These are phyloP conservation scores for Scortum barcoo DNA, from an alignment of 2,113 vertebrate species.

Conservation along the genomic window DNA sequence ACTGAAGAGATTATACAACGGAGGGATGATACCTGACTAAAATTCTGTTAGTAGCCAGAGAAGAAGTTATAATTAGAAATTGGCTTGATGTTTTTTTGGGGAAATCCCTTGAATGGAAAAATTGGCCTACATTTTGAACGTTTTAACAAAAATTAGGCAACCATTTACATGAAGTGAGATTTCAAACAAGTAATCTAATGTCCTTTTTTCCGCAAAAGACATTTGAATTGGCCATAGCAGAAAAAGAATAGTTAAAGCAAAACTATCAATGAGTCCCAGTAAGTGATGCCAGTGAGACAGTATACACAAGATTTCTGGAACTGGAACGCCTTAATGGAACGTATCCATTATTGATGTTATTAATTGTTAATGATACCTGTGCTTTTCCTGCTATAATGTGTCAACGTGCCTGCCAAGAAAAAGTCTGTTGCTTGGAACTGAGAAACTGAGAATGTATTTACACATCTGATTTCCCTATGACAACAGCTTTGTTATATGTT, in stretches of 20 bases:
- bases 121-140: neutral
- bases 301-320: constrained; percentile 5
- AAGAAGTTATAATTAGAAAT: neutral
- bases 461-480: neutral
- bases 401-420: neutral
- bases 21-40: neutral
- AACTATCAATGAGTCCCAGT: neutral
- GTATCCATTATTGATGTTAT: constrained; percentile 11
- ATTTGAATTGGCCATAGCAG: neutral
- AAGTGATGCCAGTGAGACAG: neutral
- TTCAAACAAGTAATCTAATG: neutral
- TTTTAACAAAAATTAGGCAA: neutral
- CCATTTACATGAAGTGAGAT: neutral
- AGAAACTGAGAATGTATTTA: constrained; percentile 21
- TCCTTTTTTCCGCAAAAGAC: neutral
- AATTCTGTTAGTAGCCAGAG: neutral
- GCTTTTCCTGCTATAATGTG: neutral
- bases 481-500: neutral
- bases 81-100: neutral
- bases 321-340: constrained; percentile 13
- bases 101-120: constrained; percentile 19
- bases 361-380: constrained; percentile 40
- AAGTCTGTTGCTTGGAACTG: neutral
- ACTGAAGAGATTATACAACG: constrained; percentile 5
- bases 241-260: neutral